Evolutionary conservation across 2,888 invertebrate species (phyloP).

Genomic region (Euplagia quadripunctaria): DNA sequence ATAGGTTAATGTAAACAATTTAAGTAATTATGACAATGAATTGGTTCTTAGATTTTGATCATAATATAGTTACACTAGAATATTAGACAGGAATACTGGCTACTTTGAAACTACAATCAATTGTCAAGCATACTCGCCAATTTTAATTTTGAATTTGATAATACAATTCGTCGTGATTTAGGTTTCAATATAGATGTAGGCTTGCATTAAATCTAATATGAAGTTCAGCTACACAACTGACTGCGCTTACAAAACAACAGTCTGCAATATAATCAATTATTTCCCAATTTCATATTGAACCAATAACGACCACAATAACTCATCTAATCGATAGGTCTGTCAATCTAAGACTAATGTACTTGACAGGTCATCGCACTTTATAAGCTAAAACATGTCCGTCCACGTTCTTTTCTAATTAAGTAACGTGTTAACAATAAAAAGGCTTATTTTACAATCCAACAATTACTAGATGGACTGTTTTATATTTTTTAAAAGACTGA

Average conservation of each 20-base stretch:
- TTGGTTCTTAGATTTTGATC: no score
- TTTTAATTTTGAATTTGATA: no score
- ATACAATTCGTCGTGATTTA: no score
- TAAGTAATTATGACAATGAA: no score
- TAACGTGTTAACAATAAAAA: slow-evolving; percentile 71
- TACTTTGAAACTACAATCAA: no score
- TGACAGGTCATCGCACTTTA: slow-evolving; percentile 38
- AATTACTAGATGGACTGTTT: slow-evolving; percentile 67
- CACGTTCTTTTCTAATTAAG: slow-evolving; percentile 73
- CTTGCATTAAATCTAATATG: not conserved
- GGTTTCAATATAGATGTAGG: no score
- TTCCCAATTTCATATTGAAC: not conserved
- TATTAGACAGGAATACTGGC: no score
- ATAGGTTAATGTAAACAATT: not conserved
- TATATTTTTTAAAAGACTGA: slow-evolving; percentile 66
- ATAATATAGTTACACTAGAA: no score
- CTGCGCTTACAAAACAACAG: no score
- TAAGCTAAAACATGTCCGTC: slow-evolving; percentile 12
- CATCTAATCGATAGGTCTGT: slow-evolving; percentile 20
- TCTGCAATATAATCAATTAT: no score
- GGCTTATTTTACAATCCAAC: slow-evolving; percentile 66
- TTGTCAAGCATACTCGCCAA: no score
- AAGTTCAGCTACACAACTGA: not conserved
- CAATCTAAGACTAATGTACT: slow-evolving; percentile 26
- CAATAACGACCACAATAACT: not conserved